Percentiles rank a stretch among this genome's conserved stretches.
Evolutionary conservation across 2,797 vertebrate species (phyloP).

Genomic region (Triplophysa yarkandensis): DNA sequence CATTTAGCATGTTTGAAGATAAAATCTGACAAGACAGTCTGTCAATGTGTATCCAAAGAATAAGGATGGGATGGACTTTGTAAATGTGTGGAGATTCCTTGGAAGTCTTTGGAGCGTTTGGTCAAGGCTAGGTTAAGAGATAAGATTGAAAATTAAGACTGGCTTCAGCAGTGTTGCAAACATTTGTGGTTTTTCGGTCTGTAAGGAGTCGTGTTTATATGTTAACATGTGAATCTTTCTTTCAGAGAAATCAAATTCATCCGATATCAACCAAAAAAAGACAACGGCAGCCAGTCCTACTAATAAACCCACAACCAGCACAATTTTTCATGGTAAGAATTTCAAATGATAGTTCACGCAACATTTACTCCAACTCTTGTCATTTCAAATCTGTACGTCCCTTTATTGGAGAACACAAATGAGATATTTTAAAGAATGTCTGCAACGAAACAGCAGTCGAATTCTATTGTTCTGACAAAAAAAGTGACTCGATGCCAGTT

Average conservation of each 20-base stretch:
- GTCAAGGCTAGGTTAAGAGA: background rate
- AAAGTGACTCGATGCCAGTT: too few species aligned
- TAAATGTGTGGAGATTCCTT: background rate
- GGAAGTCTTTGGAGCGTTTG: background rate
- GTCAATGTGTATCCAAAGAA: background rate
- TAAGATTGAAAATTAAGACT: background rate
- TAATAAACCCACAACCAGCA: constrained; percentile 10
- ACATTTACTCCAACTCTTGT: too few species aligned
- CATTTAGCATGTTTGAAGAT: background rate
- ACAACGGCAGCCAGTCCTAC: background rate
- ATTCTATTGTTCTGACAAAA: too few species aligned
- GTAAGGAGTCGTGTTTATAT: background rate
- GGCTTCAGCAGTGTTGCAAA: background rate
- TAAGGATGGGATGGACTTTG: background rate
- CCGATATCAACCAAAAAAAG: background rate
- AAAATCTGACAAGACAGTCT: background rate
- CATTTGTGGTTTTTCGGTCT: background rate
- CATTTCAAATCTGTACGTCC: too few species aligned
- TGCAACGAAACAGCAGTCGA: too few species aligned
- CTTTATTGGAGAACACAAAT: too few species aligned
- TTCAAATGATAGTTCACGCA: background rate
- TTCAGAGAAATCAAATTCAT: background rate
- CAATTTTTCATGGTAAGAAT: constrained; percentile 52
- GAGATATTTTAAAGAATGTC: too few species aligned
- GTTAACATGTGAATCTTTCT: background rate